Conservation (phyloP, 2,797 vertebrate species). For the Melopsittacus undulatus region DNA sequence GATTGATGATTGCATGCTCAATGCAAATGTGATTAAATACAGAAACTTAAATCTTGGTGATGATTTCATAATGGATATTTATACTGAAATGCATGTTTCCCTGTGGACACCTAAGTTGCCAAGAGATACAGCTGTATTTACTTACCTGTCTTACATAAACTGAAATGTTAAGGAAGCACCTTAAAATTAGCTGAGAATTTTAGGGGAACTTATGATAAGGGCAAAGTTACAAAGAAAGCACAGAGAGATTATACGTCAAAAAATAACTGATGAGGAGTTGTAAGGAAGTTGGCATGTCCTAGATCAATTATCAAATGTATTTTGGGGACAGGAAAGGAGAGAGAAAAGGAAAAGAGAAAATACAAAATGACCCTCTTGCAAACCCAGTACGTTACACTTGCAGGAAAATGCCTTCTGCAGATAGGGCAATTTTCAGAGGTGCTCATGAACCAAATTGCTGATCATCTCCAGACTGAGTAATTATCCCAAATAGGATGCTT, state of each 20-base stretch:
- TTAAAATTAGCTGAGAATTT: conserved; percentile 16
- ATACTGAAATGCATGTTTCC: neutral
- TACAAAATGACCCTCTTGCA: neutral
- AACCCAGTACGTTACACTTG: conserved; percentile 3
- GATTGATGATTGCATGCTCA: neutral
- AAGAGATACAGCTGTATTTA: conserved; percentile 11
- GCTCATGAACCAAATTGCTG: conserved; percentile 61
- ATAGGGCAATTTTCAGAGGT: conserved; percentile 69
- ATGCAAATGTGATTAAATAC: conserved; percentile 21
- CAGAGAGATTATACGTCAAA: neutral
- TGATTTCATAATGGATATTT: conserved; percentile 24
- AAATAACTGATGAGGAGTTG: neutral
- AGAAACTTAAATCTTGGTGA: neutral
- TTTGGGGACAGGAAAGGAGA: neutral
- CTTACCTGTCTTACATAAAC: neutral
- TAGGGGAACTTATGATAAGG: neutral
- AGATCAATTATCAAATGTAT: neutral
- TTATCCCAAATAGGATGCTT: conserved; percentile 68
- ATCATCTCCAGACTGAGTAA: conserved; percentile 70
- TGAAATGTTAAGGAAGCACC: neutral
- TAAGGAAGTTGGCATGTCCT: neutral
- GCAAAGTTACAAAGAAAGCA: neutral
- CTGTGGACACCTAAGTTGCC: neutral
- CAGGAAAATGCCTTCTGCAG: conserved; percentile 53
- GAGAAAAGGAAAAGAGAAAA: neutral